phyloP scores from a whole-genome alignment of 2,888 invertebrate genomes.

The Spisula subtruncata region DNA sequence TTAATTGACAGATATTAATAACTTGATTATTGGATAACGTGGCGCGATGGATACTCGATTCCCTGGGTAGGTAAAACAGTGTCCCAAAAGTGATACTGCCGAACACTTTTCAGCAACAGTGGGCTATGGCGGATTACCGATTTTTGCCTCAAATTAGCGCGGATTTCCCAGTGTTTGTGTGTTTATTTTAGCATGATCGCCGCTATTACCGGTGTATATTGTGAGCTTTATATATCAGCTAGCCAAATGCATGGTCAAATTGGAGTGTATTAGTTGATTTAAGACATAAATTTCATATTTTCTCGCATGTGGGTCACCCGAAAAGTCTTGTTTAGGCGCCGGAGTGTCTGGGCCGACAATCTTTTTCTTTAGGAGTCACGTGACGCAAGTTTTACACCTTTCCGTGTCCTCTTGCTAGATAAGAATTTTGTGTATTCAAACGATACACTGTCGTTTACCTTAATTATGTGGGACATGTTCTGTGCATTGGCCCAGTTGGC shows the following conservation, averaged over 20 bases:
- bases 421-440: constrained; percentile 37
- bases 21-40: constrained; percentile 43
- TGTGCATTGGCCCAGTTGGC: neutral
- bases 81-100: constrained; percentile 40
- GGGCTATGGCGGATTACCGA: constrained; percentile 62
- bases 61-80: constrained; percentile 60
- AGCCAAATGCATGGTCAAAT: neutral
- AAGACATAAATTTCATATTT: constrained; percentile 31
- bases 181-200: constrained; percentile 24
- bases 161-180: constrained; percentile 48
- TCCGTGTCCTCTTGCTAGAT: constrained; percentile 48
- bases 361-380: constrained; percentile 67
- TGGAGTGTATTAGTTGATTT: neutral
- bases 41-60: constrained; percentile 63
- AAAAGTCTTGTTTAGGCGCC: constrained; percentile 68
- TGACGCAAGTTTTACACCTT: constrained; percentile 66
- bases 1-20: constrained; percentile 43
- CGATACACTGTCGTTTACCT: neutral
- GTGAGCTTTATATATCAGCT: constrained; percentile 23
- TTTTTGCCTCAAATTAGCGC: neutral
- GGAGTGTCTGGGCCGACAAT: constrained; percentile 67
- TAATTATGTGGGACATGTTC: neutral
- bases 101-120: constrained; percentile 47
- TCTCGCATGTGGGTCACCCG: constrained; percentile 67
- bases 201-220: neutral